Evolutionary conservation across 2,888 invertebrate genomes (phyloP).

Genomic region (Epinotia ramella): DNA sequence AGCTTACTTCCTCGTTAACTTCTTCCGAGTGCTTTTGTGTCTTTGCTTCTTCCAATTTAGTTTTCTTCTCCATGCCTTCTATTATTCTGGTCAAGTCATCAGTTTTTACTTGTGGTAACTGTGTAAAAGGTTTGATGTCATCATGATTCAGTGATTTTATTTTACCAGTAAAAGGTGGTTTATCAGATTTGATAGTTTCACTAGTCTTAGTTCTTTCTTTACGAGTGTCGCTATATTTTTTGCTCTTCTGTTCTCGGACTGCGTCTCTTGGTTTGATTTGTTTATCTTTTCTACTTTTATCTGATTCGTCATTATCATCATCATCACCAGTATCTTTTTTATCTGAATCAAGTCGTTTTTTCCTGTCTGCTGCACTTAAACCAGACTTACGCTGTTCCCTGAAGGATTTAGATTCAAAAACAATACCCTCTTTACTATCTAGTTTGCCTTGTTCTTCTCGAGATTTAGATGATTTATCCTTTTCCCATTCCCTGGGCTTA

Average conservation of each 20-base stretch:
- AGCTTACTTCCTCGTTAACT: conserved; percentile 62
- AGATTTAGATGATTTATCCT: conserved; percentile 67
- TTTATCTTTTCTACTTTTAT: conserved; percentile 73
- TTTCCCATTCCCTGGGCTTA: conserved; percentile 79
- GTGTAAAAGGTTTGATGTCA: conserved; percentile 82
- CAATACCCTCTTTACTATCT: conserved; percentile 69
- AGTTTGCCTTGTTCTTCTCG: conserved; percentile 70
- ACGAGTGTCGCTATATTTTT: conserved; percentile 81
- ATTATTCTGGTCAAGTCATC: conserved; percentile 79
- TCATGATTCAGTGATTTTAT: conserved; percentile 71
- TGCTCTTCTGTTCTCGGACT: conserved; percentile 77
- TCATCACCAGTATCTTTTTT: conserved; percentile 73
- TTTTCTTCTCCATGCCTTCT: conserved; percentile 77
- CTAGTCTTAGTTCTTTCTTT: conserved; percentile 75
- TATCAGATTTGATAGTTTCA: conserved; percentile 72
- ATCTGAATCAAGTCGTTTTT: conserved; percentile 76
- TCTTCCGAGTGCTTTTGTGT: conserved; percentile 69
- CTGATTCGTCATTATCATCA: conserved; percentile 79
- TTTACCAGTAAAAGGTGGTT: conserved; percentile 72
- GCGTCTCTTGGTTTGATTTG: conserved; percentile 77
- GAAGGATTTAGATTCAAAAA: conserved; percentile 76
- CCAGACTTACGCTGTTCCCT: conserved; percentile 74
- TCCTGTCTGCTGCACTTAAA: conserved; percentile 73
- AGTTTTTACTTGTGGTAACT: conserved; percentile 80
- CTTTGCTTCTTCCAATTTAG: conserved; percentile 68